Percentiles rank a stretch among this genome's conserved stretches.
Evolutionary conservation across 2,797 vertebrate species (phyloP).

Genomic region (Notolepis coatsorum): DNA sequence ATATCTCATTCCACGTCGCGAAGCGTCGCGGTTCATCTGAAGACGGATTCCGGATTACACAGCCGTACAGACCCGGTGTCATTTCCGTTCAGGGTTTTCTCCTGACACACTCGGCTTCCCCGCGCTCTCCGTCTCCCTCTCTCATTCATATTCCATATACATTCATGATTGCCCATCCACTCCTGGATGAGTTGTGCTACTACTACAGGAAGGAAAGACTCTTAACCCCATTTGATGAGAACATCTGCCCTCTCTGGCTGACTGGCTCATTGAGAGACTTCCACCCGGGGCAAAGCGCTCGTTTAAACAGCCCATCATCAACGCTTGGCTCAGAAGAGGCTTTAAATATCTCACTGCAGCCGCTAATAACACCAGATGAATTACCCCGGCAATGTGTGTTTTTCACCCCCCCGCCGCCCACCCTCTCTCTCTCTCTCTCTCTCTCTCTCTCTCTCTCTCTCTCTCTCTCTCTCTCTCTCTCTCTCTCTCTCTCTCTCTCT

Average conservation of each 20-base stretch:
- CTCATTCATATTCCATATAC: constrained; percentile 37
- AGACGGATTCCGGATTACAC: not conserved
- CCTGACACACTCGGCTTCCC: not conserved
- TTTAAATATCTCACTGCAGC: constrained; percentile 62
- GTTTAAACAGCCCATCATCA: constrained; percentile 41
- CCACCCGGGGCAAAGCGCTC: constrained; percentile 52
- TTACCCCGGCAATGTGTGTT: constrained; percentile 45
- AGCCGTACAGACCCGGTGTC: too few relatives aligned
- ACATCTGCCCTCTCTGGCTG: not conserved
- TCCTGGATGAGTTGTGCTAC: constrained; percentile 3
- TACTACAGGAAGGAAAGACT: constrained; percentile 51
- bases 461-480: not conserved
- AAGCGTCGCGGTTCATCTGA: not conserved
- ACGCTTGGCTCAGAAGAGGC: constrained; percentile 59
- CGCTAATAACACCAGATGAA: constrained; percentile 49
- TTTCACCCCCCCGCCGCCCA: too few relatives aligned
- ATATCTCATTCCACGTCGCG: not conserved
- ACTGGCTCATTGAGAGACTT: constrained; percentile 27
- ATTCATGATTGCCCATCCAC: not conserved
- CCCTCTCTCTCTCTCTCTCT: too few relatives aligned
- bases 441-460: not conserved
- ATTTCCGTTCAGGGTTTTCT: not conserved
- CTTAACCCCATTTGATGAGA: constrained; percentile 36
- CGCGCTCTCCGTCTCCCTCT: not conserved
- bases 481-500: too few relatives aligned